These are phyloP conservation scores for Calidris pygmaea DNA, from an alignment of 2,113 vertebrate species.

Conservation along the genomic window DNA sequence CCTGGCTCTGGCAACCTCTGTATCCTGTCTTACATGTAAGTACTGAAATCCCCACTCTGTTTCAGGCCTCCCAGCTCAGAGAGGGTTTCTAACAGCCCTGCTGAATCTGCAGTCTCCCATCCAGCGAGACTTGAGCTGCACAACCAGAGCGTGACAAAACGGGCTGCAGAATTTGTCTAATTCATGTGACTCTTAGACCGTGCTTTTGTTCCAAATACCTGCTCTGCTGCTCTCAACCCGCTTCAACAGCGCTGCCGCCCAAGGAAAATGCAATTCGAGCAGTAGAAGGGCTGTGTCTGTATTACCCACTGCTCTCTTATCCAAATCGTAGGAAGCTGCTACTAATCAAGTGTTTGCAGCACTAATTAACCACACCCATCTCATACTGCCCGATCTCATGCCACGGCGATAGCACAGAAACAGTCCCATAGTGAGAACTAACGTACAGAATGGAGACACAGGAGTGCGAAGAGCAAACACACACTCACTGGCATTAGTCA, in stretches of 20 bases:
- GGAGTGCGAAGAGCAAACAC: background rate
- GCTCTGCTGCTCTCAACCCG: background rate
- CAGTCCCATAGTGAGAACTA: fast-evolving
- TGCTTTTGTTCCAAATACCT: background rate
- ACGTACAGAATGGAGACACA: no score
- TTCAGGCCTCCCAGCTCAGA: background rate
- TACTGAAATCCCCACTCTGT: background rate
- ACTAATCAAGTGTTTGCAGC: background rate
- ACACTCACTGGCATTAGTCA: fast-evolving
- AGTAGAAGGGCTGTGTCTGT: background rate
- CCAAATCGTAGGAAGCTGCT: background rate
- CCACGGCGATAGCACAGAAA: background rate
- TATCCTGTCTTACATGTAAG: fast-evolving
- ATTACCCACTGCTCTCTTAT: background rate
- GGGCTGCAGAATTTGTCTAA: background rate
- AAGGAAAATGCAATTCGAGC: background rate
- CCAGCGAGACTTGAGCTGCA: background rate
- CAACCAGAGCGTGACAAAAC: background rate
- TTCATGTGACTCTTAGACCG: background rate
- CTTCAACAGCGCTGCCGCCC: background rate
- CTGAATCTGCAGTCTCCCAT: background rate
- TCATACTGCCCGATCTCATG: background rate
- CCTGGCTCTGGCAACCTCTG: background rate
- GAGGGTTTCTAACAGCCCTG: background rate
- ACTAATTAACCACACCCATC: background rate